Evolutionary conservation across 1,140 invertebrate species (phyloP), one percentile per base, ranked within the genome.

Genomic region (Zaprionus lachaisei): DNA sequence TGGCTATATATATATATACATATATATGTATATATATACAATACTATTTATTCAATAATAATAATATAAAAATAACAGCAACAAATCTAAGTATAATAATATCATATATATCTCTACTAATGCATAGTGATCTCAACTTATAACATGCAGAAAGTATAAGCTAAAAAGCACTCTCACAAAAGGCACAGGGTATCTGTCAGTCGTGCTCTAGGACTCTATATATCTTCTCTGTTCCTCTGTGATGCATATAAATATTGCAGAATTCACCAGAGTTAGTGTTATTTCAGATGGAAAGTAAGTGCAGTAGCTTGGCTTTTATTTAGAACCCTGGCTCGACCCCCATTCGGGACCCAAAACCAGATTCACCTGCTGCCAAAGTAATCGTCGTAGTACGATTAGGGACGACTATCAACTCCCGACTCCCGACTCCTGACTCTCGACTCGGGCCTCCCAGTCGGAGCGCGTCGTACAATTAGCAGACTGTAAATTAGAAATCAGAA

Each of bases 401-500:
- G 65, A 62, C 66, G 57, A 49, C 51, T 41, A 41, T 41, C 49
- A 54, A 34, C 9, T 9, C 9, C 31, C 31, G 31, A 28, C 26
- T 28, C 26, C 26, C 26, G 5, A 34, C 9, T 34, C 9, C 0
- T 3, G 0, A 34, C 67, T 63, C 73, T 12, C 72, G 54, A 75
- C 47, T 22, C 20, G 3, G 20, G 47, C 20, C 47, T 51, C 47
- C 20, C 47, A 24, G 47, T 49, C 44, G 56, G 63, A 74, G 80
- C 74, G 15, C 38, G 38, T 47, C 41, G 77, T 79, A 83, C 84
- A 91, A 91, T 90, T 91, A 90, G 72, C 80, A 71, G 85, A 67
- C 76, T 77, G 84, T 89, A 89, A 90, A 86, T 85, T 83, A 74
- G 72, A 82, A 87, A 80, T 84, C 77, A 75, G 73, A 83, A 76